These are phyloP conservation scores for Acanthopleura granulata DNA, from an alignment of 2,888 invertebrate species.

Conservation along the genomic window DNA sequence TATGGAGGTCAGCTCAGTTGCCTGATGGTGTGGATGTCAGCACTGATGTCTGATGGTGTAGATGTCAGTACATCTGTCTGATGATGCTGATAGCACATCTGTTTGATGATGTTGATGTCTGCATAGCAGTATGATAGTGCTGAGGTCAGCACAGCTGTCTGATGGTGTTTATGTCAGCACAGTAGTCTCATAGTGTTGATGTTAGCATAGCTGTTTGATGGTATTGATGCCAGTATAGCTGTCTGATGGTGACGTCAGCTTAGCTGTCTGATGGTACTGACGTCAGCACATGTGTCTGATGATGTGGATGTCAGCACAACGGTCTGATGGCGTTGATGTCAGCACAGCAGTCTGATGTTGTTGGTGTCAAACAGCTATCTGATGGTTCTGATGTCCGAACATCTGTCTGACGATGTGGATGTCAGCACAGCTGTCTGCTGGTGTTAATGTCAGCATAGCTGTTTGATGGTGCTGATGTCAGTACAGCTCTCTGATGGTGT, in stretches of 20 bases:
- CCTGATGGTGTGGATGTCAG: not conserved
- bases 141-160: not conserved
- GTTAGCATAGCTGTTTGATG: not conserved
- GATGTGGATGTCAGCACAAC: not conserved
- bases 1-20: not conserved
- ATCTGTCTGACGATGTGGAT: not conserved
- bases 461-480: not conserved
- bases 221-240: not conserved
- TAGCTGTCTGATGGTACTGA: not conserved
- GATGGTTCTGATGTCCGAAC: not conserved
- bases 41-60: not conserved
- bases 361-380: not conserved
- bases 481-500: not conserved
- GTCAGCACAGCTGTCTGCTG: not conserved
- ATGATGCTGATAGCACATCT: not conserved
- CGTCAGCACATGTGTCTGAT: not conserved
- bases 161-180: not conserved
- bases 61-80: not conserved
- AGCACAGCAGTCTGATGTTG: not conserved
- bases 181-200: not conserved
- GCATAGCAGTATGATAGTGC: not conserved
- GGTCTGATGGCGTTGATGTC: not conserved
- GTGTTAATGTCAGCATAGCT: not conserved
- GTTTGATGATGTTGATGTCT: not conserved
- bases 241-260: not conserved